phyloP scores from a whole-genome alignment of 2,797 vertebrate genomes.

The Podargus strigoides region DNA sequence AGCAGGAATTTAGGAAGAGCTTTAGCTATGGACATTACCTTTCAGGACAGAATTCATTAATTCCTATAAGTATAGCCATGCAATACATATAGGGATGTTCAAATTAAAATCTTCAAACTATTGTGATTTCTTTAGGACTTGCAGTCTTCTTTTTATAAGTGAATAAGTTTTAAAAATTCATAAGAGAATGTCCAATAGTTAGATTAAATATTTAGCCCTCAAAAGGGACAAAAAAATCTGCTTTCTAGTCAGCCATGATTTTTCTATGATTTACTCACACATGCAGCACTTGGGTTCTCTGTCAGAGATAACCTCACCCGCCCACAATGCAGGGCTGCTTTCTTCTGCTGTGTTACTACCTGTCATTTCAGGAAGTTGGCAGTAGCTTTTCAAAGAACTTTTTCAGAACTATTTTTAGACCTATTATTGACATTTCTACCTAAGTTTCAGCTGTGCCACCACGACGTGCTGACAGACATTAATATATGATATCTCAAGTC shows the following conservation, averaged over 20 bases:
- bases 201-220: not conserved
- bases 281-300: not conserved
- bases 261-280: not conserved
- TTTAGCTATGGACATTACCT: not conserved
- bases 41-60: not conserved
- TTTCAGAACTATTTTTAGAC: constrained; percentile 43
- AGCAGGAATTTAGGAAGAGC: not conserved
- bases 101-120: not conserved
- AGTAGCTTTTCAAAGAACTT: not conserved
- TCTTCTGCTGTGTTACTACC: not conserved
- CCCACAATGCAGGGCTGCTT: not conserved
- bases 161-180: not conserved
- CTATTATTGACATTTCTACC: constrained; percentile 19
- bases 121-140: not conserved
- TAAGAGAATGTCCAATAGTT: not conserved
- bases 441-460: not conserved
- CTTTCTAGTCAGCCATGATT: not conserved
- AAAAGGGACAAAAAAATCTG: not conserved
- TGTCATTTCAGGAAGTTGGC: not conserved
- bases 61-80: not conserved
- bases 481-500: not conserved
- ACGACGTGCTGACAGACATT: not conserved
- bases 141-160: not conserved
- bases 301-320: not conserved
- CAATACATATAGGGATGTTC: not conserved